phyloP scores from a whole-genome alignment of 53 echinoderm and acorn worm species.

The Holothuria scabra region DNA sequence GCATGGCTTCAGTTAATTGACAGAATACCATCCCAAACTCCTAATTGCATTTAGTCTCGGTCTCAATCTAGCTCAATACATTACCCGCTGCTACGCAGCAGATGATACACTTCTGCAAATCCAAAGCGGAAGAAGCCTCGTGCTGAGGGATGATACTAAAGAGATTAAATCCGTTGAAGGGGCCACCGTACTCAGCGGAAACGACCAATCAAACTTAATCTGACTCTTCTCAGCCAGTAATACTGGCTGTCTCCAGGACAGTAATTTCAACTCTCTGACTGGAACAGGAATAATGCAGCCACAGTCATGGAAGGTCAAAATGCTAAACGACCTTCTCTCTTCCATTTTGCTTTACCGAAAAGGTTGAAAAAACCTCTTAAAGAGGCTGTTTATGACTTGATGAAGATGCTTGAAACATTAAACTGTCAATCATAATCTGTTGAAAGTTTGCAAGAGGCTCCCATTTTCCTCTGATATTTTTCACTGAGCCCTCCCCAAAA shows the following conservation, averaged over 20 bases:
- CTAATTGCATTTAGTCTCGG: slow-evolving; percentile 32
- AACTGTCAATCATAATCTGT: too few species aligned
- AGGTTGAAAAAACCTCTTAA: too few species aligned
- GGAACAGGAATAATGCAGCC: too few species aligned
- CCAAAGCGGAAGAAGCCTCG: slow-evolving; percentile 12
- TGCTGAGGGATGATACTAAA: slow-evolving; percentile 26
- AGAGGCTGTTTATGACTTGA: too few species aligned
- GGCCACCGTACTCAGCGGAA: slow-evolving; percentile 10
- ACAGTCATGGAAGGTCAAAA: too few species aligned
- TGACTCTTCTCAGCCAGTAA: slow-evolving; percentile 3
- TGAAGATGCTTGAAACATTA: too few species aligned
- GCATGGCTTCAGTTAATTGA: slow-evolving; percentile 16
- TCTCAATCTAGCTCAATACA: slow-evolving; percentile 19
- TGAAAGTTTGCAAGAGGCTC: too few species aligned
- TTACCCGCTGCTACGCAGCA: slow-evolving; percentile 31
- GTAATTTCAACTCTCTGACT: slow-evolving; percentile 6
- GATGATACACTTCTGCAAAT: slow-evolving; percentile 13
- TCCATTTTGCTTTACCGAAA: too few species aligned
- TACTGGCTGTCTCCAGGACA: slow-evolving; percentile 1
- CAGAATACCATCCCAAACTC: slow-evolving; percentile 2
- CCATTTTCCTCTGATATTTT: too few species aligned
- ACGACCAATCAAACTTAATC: slow-evolving; percentile 34
- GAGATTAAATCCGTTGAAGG: slow-evolving; percentile 23
- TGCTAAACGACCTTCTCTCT: too few species aligned
- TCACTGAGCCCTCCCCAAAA: too few species aligned